Evolutionary conservation across 2,797 vertebrate genomes (phyloP).

Genomic region (Syndactyla subalaris): DNA sequence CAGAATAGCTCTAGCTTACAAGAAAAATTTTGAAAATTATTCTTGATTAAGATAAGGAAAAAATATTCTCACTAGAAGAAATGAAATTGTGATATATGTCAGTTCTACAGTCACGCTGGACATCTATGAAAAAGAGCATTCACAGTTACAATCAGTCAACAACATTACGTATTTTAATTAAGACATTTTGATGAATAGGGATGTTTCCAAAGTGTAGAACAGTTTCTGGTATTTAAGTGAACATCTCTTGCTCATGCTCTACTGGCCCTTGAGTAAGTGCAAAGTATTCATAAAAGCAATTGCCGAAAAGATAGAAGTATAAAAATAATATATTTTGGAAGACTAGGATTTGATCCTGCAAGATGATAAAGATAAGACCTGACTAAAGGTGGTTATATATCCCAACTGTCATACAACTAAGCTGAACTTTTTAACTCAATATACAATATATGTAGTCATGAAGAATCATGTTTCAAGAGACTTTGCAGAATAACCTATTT

Average conservation of each 20-base stretch:
- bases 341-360: neutral
- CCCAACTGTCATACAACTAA: neutral
- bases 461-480: neutral
- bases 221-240: neutral
- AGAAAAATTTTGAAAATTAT: neutral
- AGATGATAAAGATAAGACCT: neutral
- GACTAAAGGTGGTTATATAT: neutral
- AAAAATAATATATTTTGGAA: neutral
- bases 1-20: neutral
- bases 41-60: neutral
- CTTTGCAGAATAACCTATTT: neutral
- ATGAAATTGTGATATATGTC: neutral
- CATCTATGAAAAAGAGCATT: neutral
- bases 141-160: neutral
- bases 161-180: neutral
- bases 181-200: neutral
- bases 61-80: neutral
- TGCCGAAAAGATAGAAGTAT: neutral
- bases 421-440: neutral
- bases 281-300: neutral
- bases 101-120: neutral
- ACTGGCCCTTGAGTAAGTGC: neutral
- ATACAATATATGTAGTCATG: neutral
- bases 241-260: neutral
- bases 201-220: neutral